Percentiles rank a stretch among this genome's conserved stretches.
phyloP scores from a whole-genome alignment of 2,113 vertebrate species.

The Amazona vittata region DNA sequence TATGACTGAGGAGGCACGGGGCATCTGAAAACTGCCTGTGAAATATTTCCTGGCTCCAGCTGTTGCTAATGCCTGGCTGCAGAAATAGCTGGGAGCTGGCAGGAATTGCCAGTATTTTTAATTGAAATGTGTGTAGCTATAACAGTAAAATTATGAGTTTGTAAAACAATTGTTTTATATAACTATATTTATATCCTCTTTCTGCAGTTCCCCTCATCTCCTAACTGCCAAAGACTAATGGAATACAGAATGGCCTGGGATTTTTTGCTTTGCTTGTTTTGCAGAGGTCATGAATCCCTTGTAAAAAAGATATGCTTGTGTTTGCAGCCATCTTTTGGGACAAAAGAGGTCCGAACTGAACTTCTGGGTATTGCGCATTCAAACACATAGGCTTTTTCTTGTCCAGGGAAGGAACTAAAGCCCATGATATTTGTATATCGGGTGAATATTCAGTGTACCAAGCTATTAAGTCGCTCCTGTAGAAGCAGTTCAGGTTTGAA shows the following conservation, averaged over 20 bases:
- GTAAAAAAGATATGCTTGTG: neutral
- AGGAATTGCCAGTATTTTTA: neutral
- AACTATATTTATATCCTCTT: slow-evolving; percentile 2
- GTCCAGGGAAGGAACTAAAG: neutral
- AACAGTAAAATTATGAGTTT: slow-evolving; percentile 13
- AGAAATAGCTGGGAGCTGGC: neutral
- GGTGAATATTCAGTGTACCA: neutral
- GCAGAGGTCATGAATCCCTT: neutral
- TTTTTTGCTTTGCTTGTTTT: neutral
- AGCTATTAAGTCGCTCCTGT: neutral
- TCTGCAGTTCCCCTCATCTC: neutral
- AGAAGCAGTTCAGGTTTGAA: neutral
- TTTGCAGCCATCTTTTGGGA: neutral
- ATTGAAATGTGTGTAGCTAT: neutral
- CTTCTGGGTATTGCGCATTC: neutral
- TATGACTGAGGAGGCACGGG: neutral
- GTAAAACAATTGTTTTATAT: slow-evolving; percentile 14
- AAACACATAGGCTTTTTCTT: neutral
- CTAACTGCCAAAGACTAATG: neutral
- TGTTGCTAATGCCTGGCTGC: neutral
- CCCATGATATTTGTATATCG: neutral
- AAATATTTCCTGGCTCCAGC: neutral
- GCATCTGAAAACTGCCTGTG: neutral
- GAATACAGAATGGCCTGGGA: neutral
- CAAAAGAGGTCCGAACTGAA: neutral